phyloP scores from a whole-genome alignment of 2,888 invertebrate genomes.

The Pocota personata region DNA sequence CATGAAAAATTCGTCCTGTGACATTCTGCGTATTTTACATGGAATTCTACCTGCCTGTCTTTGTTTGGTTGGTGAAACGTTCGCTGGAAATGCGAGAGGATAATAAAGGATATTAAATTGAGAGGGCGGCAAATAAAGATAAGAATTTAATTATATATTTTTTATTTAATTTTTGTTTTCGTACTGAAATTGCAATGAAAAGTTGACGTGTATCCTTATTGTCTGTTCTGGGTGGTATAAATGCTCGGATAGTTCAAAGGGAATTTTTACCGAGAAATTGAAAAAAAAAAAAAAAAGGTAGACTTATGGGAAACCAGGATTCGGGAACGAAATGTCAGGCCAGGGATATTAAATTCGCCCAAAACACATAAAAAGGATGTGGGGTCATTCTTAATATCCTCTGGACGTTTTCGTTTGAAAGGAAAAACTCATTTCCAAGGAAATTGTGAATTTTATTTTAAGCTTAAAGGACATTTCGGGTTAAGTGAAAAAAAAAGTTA shows the following conservation, averaged over 20 bases:
- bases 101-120: slow-evolving; percentile 61
- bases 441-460: slow-evolving; percentile 3
- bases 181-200: neutral
- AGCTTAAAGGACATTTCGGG: neutral
- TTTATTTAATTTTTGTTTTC: slow-evolving; percentile 8
- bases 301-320: slow-evolving; percentile 9
- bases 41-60: neutral
- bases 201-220: slow-evolving; percentile 7
- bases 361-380: neutral
- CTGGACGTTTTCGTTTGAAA: neutral
- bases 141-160: slow-evolving; percentile 51
- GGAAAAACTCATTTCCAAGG: neutral
- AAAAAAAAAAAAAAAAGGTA: neutral
- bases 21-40: slow-evolving; percentile 41
- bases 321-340: neutral
- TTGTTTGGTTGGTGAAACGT: neutral
- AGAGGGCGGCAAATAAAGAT: slow-evolving; percentile 38
- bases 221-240: neutral
- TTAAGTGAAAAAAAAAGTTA: neutral
- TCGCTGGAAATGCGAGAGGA: slow-evolving; percentile 36
- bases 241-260: neutral
- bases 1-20: slow-evolving; percentile 30
- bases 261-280: neutral
- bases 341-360: slow-evolving; percentile 25
- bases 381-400: neutral